phyloP scores from a whole-genome alignment of 2,888 invertebrate genomes.

The Eurytoma adleriae region DNA sequence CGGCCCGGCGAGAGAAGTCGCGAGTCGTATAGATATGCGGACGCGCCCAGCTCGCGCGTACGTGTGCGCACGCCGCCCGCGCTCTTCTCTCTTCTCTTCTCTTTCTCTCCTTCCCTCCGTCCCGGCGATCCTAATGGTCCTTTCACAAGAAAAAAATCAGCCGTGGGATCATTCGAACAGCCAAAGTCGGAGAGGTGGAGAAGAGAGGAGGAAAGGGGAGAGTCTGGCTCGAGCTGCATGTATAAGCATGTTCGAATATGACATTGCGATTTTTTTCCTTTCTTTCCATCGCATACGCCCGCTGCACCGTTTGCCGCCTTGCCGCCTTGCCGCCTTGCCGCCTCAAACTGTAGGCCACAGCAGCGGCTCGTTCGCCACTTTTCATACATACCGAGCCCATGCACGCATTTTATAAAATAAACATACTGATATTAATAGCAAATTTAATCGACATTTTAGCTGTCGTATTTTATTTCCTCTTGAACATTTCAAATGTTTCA shows the following conservation, averaged over 20 bases:
- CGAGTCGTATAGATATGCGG: conserved; percentile 68
- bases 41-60: conserved; percentile 68
- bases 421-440: too few species aligned
- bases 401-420: conserved; percentile 21
- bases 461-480: too few species aligned
- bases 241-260: conserved; percentile 64
- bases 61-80: conserved; percentile 63
- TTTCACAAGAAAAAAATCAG: conserved; percentile 62
- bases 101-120: background rate
- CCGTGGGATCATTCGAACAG: conserved; percentile 56
- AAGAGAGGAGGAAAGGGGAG: conserved; percentile 39
- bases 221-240: conserved; percentile 28
- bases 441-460: too few species aligned
- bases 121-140: conserved; percentile 65
- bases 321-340: background rate
- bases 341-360: background rate
- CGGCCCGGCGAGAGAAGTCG: conserved; percentile 62
- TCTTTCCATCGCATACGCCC: conserved; percentile 49
- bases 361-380: conserved; percentile 30
- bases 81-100: conserved; percentile 57
- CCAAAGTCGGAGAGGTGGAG: background rate
- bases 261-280: conserved; percentile 67
- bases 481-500: too few species aligned
- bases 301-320: too few species aligned
- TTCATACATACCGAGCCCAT: conserved; percentile 24